Conservation (phyloP, 1,140 invertebrate species). For the Drosophila ogumai region DNA sequence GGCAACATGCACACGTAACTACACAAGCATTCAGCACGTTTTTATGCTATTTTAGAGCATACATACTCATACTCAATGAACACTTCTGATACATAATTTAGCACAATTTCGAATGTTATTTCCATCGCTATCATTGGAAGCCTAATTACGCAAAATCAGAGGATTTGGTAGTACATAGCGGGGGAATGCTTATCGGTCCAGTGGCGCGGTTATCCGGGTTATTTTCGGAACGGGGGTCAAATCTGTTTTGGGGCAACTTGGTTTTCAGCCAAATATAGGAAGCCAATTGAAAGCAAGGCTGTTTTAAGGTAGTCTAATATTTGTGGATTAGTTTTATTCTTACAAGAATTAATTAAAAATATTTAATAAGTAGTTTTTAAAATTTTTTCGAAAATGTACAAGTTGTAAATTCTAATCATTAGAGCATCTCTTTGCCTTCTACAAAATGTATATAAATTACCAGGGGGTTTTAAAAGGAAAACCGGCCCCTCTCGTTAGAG, state of each 20-base stretch:
- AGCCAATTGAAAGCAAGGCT: not conserved
- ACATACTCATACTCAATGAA: constrained; percentile 18
- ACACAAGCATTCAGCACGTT: constrained; percentile 27
- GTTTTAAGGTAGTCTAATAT: not conserved
- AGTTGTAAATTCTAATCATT: not conserved
- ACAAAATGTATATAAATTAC: not conserved
- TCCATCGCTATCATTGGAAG: constrained; percentile 44
- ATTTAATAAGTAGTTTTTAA: not conserved
- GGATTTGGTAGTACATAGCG: constrained; percentile 11
- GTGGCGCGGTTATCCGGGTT: constrained; percentile 1
- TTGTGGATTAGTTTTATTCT: not conserved
- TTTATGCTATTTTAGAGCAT: constrained; percentile 51
- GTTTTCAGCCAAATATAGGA: not conserved
- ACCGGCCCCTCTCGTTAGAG: not conserved
- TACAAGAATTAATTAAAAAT: not conserved
- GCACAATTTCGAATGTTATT: constrained; percentile 29
- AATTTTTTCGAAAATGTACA: not conserved
- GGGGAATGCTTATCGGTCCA: constrained; percentile 26
- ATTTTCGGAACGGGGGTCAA: not conserved
- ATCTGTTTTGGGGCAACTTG: not conserved
- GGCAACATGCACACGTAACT: constrained; percentile 23
- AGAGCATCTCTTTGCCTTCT: not conserved
- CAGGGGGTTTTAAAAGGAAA: not conserved
- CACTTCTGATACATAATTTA: constrained; percentile 32
- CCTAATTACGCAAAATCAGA: constrained; percentile 50